Base-by-base conservation (phyloP, 2,113 vertebrate species). In the Nothoprocta pentlandii region DNA sequence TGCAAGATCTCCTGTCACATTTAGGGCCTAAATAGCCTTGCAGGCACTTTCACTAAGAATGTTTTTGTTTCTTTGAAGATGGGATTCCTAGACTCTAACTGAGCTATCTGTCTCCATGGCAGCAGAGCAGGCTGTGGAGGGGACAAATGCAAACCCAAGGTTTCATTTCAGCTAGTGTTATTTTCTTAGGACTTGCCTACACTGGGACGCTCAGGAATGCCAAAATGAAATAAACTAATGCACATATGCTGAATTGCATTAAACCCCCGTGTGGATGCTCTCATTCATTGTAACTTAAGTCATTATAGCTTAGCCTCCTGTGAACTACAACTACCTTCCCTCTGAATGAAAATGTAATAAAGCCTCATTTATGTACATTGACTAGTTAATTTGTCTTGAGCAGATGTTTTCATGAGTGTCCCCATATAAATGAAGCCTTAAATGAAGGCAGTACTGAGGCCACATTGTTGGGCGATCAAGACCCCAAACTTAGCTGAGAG, bases 41-140 rank as follows among this genome's bases (percentile, higher is more conserved):
- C 76, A 66, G 61, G 28, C 85, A 90, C 47, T 96, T 95, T 86
- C 90, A 71, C 76, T 62, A 92, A 75, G 79, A 91, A 90, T 93
- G 76, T 93, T 92, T 96, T 87, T 93, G 53, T 94, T 96, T 91
- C 90, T 95, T 95, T 96, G 90, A 92, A 86, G 90, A 83, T 95
- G 91, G 95, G 90, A 94, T 94, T 93, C 87, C 71, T 80, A 61
- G 77, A 71, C 92, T 64, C 85, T 95, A 80, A 83, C 80, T 85
- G 91, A 95, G 87, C 91, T 92, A 79, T 91, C 91, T 95, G 86
- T 95, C 92, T 96, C 91, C 91, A 91, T 90, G 85, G 96, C 28
- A 94, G 91, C 89, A 85, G 79, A 80, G 76, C 68, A 77, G 87
- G 82, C 76, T 88, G 16, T 49, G 64, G 47, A 86, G 32, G 36